phyloP scores from a whole-genome alignment of 2,113 vertebrate genomes.

The Jaculus jaculus region DNA sequence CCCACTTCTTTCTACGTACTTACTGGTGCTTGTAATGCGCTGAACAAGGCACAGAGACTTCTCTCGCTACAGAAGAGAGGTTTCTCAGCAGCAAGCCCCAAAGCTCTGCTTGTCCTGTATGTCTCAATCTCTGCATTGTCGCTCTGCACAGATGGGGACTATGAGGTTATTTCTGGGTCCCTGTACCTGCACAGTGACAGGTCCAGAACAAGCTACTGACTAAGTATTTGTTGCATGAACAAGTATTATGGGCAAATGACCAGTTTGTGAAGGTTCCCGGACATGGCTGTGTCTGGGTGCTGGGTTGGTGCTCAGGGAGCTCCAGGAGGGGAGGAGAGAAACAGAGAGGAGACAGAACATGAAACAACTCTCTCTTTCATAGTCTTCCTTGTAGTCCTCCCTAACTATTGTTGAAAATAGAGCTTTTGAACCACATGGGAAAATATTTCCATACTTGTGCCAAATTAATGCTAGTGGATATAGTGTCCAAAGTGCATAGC shows the following conservation, averaged over 20 bases:
- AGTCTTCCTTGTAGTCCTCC: neutral
- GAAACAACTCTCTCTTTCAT: neutral
- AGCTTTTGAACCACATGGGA: neutral
- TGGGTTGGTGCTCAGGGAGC: neutral
- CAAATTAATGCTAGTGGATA: neutral
- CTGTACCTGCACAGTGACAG: neutral
- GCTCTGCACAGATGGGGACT: neutral
- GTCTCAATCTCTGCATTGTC: conserved; percentile 9
- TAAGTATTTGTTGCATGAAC: conserved; percentile 7
- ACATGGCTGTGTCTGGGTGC: neutral
- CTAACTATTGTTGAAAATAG: neutral
- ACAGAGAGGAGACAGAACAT: neutral
- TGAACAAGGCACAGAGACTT: conserved; percentile 27
- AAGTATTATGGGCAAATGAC: neutral
- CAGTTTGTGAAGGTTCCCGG: neutral
- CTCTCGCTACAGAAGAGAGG: conserved; percentile 3
- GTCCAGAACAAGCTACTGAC: neutral
- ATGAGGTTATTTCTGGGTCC: neutral
- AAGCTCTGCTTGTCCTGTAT: neutral
- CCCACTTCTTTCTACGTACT: neutral
- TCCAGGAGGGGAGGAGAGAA: neutral
- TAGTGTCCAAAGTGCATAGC: neutral
- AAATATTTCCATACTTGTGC: neutral
- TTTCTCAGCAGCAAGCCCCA: neutral
- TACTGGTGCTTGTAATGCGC: neutral